Evolutionary conservation across 1,140 invertebrate species (phyloP), one percentile per base, ranked within the genome.

Genomic region (Nebria ingens): DNA sequence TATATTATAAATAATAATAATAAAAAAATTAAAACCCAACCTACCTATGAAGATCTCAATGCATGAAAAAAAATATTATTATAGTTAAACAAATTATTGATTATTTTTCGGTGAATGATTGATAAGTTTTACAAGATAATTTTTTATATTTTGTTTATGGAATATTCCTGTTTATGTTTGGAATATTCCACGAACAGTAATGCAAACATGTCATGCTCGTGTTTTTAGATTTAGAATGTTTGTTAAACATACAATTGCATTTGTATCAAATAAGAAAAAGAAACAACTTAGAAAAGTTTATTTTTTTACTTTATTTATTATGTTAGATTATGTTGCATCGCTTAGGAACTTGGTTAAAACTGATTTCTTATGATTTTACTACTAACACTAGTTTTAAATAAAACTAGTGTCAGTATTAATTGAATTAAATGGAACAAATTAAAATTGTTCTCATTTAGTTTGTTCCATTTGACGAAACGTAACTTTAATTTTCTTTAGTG

Each of bases 11-110:
- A n/a, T n/a, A n/a, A n/a, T n/a, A n/a, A n/a, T n/a, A n/a, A n/a
- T n/a, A n/a, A n/a, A n/a, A n/a, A n/a, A n/a, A n/a, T n/a, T n/a
- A n/a, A n/a, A n/a, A n/a, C n/a, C n/a, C n/a, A n/a, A n/a, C 60
- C 63, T 65, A 68, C 67, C 67, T 70, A 69, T 67, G 61, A 65
- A 68, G 68, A 70, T 70, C 68, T 70, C 68, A 70, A 68, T 67
- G 64, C 65, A 63, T 65, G 65, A 62, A 67, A 67, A 68, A 67
- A 67, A 66, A 64, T 64, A 34, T 38, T 53, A 40, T 56, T 57
- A 53, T 59, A 57, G 53, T 13, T 45, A 58, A 60, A 60, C 56
- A 45, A 58, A 58, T 54, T 60, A 42, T 60, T 42, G 58, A 58
- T 56, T 58, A 52, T 56, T 54, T 58, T 25, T 23, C 52, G 49